These are phyloP conservation scores for Dolichotis patagonum DNA, from an alignment of 2,113 vertebrate genomes.

Conservation along the genomic window DNA sequence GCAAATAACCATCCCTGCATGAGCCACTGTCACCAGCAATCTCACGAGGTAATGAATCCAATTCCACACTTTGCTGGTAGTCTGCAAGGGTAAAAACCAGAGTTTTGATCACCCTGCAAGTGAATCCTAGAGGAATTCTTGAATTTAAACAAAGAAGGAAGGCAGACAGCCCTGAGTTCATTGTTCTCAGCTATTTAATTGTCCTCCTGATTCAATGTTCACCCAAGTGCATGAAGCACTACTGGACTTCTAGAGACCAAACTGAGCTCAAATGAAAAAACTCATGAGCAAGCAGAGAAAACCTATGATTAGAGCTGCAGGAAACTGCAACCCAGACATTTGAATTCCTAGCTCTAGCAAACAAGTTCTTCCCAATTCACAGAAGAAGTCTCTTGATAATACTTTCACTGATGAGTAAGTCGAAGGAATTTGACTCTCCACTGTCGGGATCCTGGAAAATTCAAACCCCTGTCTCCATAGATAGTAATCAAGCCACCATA, in stretches of 20 bases:
- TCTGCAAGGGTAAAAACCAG: conserved; percentile 69
- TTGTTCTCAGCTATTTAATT: conserved; percentile 77
- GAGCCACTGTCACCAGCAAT: conserved; percentile 71
- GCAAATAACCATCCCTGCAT: conserved; percentile 75
- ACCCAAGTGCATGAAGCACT: conserved; percentile 48
- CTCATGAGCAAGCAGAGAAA: conserved; percentile 58
- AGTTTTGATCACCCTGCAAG: conserved; percentile 65
- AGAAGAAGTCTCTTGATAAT: neutral
- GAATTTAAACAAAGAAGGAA: conserved; percentile 68
- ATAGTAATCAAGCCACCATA: neutral
- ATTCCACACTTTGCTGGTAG: conserved; percentile 80
- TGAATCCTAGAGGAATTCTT: conserved; percentile 21
- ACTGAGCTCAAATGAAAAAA: conserved; percentile 75
- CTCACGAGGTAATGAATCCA: conserved; percentile 80
- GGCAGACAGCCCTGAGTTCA: neutral
- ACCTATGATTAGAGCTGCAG: conserved; percentile 66
- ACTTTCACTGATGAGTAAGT: neutral
- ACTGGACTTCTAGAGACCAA: conserved; percentile 69
- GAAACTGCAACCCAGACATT: conserved; percentile 50
- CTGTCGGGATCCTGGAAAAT: neutral
- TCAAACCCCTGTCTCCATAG: neutral
- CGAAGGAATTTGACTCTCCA: conserved; percentile 35
- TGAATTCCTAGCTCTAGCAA: conserved; percentile 65
- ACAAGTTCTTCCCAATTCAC: conserved; percentile 10
- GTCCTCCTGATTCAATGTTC: conserved; percentile 67